phyloP scores from a whole-genome alignment of 1,140 invertebrate genomes.

The Drosophila bocqueti region DNA sequence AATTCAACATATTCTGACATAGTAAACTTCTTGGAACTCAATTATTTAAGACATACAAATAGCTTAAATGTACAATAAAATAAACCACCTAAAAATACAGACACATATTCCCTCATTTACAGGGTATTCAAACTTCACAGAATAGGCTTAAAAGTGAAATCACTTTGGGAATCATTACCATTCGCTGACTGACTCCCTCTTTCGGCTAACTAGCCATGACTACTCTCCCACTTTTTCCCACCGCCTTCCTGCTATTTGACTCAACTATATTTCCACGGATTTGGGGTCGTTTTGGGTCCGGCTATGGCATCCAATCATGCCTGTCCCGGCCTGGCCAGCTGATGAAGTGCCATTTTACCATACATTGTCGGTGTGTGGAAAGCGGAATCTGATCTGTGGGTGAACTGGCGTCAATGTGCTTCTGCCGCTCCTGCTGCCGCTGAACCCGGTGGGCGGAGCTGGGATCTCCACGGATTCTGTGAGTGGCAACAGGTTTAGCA shows the following conservation, averaged over 20 bases:
- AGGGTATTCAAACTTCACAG: conserved; percentile 39
- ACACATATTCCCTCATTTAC: not conserved
- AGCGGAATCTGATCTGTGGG: conserved; percentile 56
- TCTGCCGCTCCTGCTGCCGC: conserved; percentile 4
- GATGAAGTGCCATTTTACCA: conserved; percentile 58
- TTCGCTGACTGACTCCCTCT: conserved; percentile 23
- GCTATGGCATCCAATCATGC: conserved; percentile 46
- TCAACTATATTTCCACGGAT: conserved; percentile 17
- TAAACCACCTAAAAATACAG: not conserved
- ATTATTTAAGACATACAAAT: not conserved
- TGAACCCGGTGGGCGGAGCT: conserved; percentile 35
- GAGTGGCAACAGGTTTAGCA: conserved; percentile 59
- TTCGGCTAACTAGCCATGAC: conserved; percentile 28
- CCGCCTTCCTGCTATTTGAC: conserved; percentile 13
- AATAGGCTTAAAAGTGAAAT: conserved; percentile 64
- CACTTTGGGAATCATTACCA: conserved; percentile 67
- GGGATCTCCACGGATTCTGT: conserved; percentile 26
- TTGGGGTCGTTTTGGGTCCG: conserved; percentile 41
- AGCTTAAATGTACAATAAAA: not conserved
- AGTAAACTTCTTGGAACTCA: not conserved
- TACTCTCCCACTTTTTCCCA: not conserved
- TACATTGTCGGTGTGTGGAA: conserved; percentile 67
- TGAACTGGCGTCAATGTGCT: conserved; percentile 34
- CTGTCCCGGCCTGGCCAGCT: conserved; percentile 25
- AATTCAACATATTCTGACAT: not conserved